phyloP scores from a whole-genome alignment of 2,797 vertebrate species.

The Eupleurogrammus muticus region DNA sequence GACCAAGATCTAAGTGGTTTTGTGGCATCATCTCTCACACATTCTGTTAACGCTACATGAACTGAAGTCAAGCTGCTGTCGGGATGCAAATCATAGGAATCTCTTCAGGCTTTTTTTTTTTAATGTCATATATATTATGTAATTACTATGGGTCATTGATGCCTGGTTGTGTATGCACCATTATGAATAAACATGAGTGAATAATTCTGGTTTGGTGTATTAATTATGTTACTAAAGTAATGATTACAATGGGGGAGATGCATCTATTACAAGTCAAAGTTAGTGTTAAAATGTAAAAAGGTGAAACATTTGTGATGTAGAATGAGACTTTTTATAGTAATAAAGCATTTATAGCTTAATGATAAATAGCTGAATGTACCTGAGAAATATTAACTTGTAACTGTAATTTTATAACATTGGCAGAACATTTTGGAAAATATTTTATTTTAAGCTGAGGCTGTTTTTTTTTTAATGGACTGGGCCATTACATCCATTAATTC shows the following conservation, averaged over 20 bases:
- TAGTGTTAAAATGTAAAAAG: no score
- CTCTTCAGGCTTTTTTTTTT: constrained; percentile 16
- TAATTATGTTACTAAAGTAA: background rate
- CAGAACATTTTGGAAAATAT: no score
- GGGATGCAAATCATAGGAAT: constrained; percentile 16
- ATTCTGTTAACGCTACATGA: constrained; percentile 4
- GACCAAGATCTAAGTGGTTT: background rate
- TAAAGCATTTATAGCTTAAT: background rate
- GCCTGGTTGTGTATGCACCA: constrained; percentile 45
- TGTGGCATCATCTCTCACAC: background rate
- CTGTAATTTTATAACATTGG: background rate
- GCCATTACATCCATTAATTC: no score
- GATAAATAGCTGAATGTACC: no score
- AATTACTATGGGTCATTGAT: constrained; percentile 41
- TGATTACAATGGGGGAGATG: no score
- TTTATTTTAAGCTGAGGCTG: no score
- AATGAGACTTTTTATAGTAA: no score
- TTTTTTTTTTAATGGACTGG: background rate
- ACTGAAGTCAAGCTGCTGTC: constrained; percentile 27
- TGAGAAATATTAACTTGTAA: background rate
- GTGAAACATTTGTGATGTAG: no score
- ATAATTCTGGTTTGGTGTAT: background rate
- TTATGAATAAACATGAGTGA: constrained; percentile 72
- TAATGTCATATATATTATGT: constrained; percentile 46
- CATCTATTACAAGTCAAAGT: no score